Evolutionary conservation across 2,113 vertebrate genomes (phyloP), one percentile per base, ranked within the genome.

Genomic region (Engystomops pustulosus): DNA sequence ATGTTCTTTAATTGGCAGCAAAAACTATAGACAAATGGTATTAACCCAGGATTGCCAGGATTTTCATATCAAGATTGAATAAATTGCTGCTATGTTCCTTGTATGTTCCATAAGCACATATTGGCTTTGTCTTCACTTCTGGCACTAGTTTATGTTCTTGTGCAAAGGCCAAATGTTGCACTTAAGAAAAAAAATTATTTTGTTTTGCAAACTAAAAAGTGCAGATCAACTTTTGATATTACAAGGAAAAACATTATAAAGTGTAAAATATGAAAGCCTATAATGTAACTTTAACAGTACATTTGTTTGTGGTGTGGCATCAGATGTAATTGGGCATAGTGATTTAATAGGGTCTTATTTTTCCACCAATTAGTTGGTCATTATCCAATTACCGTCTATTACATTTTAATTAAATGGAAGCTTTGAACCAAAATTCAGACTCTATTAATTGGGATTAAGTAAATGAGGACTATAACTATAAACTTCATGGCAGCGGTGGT

Each of bases 181-280:
- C 32, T 78, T 38, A 34, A 60, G 60, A 79, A 62, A 62, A 62
- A 62, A 60, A 76, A 79, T 62, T 12, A 79, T 41, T n/a, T 79
- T 14, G 23, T 10, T 23, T 49, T 20, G 15, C 58, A 32, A 55
- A 11, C 11, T 18, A 55, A 32, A 47, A 41, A 8, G 25, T 49
- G 25, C n/a, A 53, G 36, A 14, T 36, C 1, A 23, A 11, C 20
- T 20, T 53, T 55, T 32, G 17, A 25, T 77, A 36, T 60, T 27
- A 27, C 10, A 41, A 41, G 38, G 38, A 41, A 4, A 8, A 5
- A 41, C 38, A 41, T 8, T 41, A n/a, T 55, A 55, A 55, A 55
- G 8, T 25, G 20, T 10, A 55, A 20, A 23, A 23, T 8, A 23
- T 55, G 8, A 55, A 23, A n/a, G 47, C 6, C 12, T 51, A 51